Percentiles rank a stretch among this genome's conserved stretches.
phyloP scores from a whole-genome alignment of 1,140 invertebrate genomes.

The Neomicropteryx cornuta region DNA sequence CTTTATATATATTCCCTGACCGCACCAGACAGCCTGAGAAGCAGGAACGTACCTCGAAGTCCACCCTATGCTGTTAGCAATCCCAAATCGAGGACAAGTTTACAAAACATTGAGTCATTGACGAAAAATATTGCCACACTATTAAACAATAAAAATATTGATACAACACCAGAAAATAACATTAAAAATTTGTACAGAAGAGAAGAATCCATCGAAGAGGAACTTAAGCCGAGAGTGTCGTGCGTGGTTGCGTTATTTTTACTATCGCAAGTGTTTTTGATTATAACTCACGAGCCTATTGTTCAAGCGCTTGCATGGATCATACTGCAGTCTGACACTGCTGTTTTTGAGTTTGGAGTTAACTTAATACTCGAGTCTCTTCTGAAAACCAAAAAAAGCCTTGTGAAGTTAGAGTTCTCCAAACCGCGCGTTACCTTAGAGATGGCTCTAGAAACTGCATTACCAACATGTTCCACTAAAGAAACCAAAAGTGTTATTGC shows the following conservation, averaged over 20 bases:
- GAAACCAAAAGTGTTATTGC: too few relatives aligned
- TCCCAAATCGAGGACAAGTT: slow-evolving; percentile 28
- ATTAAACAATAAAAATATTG: slow-evolving; percentile 41
- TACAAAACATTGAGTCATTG: slow-evolving; percentile 42
- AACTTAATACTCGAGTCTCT: slow-evolving; percentile 67
- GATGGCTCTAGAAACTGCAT: slow-evolving; percentile 42
- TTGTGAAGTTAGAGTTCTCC: slow-evolving; percentile 34
- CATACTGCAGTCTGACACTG: slow-evolving; percentile 67
- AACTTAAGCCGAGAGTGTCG: slow-evolving; percentile 61
- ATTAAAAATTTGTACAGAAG: slow-evolving; percentile 14
- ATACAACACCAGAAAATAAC: slow-evolving; percentile 25
- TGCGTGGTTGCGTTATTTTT: slow-evolving; percentile 86
- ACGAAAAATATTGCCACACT: slow-evolving; percentile 49
- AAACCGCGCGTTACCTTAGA: slow-evolving; percentile 52
- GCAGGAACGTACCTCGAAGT: slow-evolving; percentile 12
- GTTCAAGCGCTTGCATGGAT: slow-evolving; percentile 82
- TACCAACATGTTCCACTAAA: too few relatives aligned
- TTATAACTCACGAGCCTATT: slow-evolving; percentile 79
- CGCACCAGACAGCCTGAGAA: slow-evolving; percentile 26
- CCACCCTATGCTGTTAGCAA: slow-evolving; percentile 18
- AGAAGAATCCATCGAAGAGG: slow-evolving; percentile 28
- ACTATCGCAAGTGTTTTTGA: slow-evolving; percentile 92
- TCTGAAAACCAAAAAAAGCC: slow-evolving; percentile 35
- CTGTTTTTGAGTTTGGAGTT: slow-evolving; percentile 58
- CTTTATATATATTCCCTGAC: slow-evolving; percentile 88